Base-by-base conservation (phyloP, 2,113 vertebrate species). In the Phalacrocorax pelagicus region DNA sequence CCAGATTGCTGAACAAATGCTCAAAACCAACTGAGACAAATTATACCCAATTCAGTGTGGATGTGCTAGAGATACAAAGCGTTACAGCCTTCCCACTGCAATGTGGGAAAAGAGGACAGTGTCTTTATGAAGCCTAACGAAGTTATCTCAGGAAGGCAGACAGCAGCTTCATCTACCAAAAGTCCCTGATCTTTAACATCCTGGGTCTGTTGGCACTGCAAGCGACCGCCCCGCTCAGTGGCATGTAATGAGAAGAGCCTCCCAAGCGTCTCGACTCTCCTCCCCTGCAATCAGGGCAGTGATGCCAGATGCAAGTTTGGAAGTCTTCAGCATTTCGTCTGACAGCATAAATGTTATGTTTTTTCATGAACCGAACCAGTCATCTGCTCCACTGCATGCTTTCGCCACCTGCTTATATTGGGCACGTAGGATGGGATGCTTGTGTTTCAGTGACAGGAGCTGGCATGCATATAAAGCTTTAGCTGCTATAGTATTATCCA, bases 231-330 rank as follows among this genome's bases (percentile, higher is more conserved):
- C 36, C 2, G 18, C 65, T 91, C 4, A 0, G 4, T 27, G 36
- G 20, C 34, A 26, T 42, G 47, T 47, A 65, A 88, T 26, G 24
- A 77, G 82, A 74, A 61, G 16, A 95, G 34, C 82, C 67, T 92
- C 88, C 69, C 0, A 0, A 79, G 86, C 3, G 0, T 55, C 89
- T 71, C 6, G 1, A 6, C 57, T 44, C 81, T 92, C 92, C 88
- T 91, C 80, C 94, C 83, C 88, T 91, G 91, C 83, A 95, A 92
- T 96, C 79, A 92, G 72, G 61, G 73, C 4, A 7, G n/a, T 8
- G 57, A 92, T 85, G 86, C 95, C 95, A 94, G 92, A 95, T 92
- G 83, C 57, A 91, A 94, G 80, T 94, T 97, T 94, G 86, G 91
- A 92, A 94, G 72, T 79, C 83, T 92, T 92, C 89, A 69, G 86